Percentiles rank a stretch among this genome's conserved stretches.
These are phyloP conservation scores for Ypsolopha scabrella DNA, from an alignment of 2,888 invertebrate genomes.

Conservation along the genomic window DNA sequence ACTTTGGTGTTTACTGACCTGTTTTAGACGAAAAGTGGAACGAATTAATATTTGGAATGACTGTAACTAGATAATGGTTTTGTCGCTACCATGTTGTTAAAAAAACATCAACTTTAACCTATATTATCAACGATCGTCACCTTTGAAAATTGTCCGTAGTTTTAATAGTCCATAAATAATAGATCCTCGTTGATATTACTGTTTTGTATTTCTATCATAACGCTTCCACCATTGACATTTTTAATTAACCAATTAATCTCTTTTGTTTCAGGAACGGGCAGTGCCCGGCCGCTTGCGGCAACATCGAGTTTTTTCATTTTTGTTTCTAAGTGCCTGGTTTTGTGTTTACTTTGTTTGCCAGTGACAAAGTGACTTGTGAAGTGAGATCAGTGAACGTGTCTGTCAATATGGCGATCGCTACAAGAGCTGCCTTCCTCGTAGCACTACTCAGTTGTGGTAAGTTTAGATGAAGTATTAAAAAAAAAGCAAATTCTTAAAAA, in stretches of 20 bases:
- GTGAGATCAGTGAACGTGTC: constrained; percentile 42
- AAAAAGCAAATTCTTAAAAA: background rate
- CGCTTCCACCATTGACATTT: background rate
- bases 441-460: constrained; percentile 57
- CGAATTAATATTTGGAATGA: no score
- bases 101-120: no score
- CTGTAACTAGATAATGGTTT: no score
- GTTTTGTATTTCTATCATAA: background rate
- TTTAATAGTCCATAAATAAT: no score
- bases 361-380: constrained; percentile 50
- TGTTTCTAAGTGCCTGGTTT: constrained; percentile 23
- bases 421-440: constrained; percentile 50
- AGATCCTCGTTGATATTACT: no score
- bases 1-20: background rate
- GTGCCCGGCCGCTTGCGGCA: constrained; percentile 61
- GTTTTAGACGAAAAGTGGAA: background rate
- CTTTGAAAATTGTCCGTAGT: background rate
- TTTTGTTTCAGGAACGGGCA: constrained; percentile 59
- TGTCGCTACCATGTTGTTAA: no score
- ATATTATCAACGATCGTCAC: background rate
- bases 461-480: constrained; percentile 11
- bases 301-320: constrained; percentile 26
- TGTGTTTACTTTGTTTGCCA: constrained; percentile 25
- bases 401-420: constrained; percentile 33
- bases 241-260: constrained; percentile 7